Base-by-base conservation (phyloP, 2,113 vertebrate genomes). In the Charadrius vociferus region DNA sequence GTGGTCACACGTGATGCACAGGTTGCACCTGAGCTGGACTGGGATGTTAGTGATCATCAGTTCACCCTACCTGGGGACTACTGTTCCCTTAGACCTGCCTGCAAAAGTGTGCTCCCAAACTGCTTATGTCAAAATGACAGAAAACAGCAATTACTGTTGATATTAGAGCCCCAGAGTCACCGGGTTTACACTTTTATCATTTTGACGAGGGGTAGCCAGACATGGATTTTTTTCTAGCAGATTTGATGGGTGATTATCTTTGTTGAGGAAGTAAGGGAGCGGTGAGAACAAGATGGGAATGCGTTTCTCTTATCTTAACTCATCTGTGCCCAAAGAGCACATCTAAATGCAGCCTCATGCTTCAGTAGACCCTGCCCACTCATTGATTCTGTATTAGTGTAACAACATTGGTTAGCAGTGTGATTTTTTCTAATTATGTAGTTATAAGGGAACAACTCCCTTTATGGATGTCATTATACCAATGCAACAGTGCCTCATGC, bases 351-450 rank as follows among this genome's bases (percentile, higher is more conserved):
- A 85, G 26, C 30, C 47, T 91, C 66, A 67, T 61, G 56, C 26
- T 87, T 74, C 65, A 20, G 47, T 27, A 93, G 93, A 71, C 39
- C n/a, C 47, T 68, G 16, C 52, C 65, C 30, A 49, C 18, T 65
- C 56, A 65, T 15, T 83, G 72, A 26, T 37, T 85, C 16, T 55
- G 14, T 63, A 49, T 87, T 74, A 75, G 34, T 71, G 19, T 61
- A 79, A 79, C 1, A 9, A 36, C 43, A 81, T 39, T 68, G n/a
- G 43, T 71, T 84, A 89, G 34, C 18, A 47, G 16, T 43, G n/a
- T 63, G 71, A 79, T 85, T 90, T 95, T 91, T 93, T 55, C 61
- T 89, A 87, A 89, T 79, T 93, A 56, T 27, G 34, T 30, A 84
- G 37, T 87, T 93, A 87, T 29, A 89, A 73, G 18, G 32, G 26